Evolutionary conservation across 2,113 vertebrate genomes (phyloP), one percentile per base, ranked within the genome.

Genomic region (Bothrops jararaca): DNA sequence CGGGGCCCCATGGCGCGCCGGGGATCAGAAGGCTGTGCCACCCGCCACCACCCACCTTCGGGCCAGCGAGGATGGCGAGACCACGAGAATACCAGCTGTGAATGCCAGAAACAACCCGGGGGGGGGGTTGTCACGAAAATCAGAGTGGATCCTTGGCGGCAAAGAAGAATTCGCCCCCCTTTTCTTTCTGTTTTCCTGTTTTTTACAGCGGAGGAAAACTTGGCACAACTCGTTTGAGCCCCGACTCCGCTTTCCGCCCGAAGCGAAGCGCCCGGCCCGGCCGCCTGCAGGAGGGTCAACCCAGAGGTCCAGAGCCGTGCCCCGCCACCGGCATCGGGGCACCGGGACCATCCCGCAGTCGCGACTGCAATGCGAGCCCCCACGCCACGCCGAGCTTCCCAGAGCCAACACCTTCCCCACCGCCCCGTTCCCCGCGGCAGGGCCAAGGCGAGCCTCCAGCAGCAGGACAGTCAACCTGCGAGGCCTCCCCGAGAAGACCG

Each of bases 361-460:
- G 26, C 60, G 10, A n/a, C 26, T n/a, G 60, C 64, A 34, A n/a
- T 12, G 42, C 39, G 45, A 48, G 85, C 42, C 8, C 8, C 11
- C 45, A 9, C 34, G 20, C 1, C 34, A 45, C 42, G 23, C 23
- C 42, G 22, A 11, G 85, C 1, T 45, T 5, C 3, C 74, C 74
- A 42, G 69, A 42, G 69, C 85, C 34, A 3, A 1, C 22, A 11
- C 0, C 20, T 2, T 2, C 8, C 22, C 15, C 5, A 1, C 1
- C 22, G 1, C 8, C 39, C 23, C 3, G 53, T 3, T 3, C 26
- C 4, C 26, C 26, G 10, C n/a, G 12, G 12, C 0, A 1, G n/a
- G 29, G 11, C 29, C 12, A 4, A 34, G 64, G 64, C 29, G 64
- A 69, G 64, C 64, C 64, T 69, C 64, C 64, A 69, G 29, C 29